These are phyloP conservation scores for Drosophila colorata DNA, from an alignment of 2,888 invertebrate species.

Conservation along the genomic window DNA sequence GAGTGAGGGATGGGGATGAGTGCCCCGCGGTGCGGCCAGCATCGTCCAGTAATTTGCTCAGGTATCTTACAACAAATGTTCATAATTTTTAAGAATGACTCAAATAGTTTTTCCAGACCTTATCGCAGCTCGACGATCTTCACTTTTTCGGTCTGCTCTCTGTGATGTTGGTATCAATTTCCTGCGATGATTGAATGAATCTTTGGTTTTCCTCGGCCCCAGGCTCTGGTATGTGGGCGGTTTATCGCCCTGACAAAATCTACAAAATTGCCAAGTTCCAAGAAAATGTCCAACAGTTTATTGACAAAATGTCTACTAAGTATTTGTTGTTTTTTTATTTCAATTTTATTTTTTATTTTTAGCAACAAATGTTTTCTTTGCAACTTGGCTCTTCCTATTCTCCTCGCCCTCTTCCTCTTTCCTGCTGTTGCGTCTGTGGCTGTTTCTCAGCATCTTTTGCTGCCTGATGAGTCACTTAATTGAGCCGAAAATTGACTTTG, in stretches of 20 bases:
- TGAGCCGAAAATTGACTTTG: constrained; percentile 75
- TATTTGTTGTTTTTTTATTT: constrained; percentile 1
- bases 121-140: constrained; percentile 57
- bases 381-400: too few species aligned
- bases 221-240: constrained; percentile 53
- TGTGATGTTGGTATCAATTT: constrained; percentile 74
- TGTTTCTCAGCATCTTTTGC: constrained; percentile 34
- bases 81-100: constrained; percentile 81
- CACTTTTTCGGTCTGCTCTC: constrained; percentile 43
- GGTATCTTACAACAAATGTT: constrained; percentile 77
- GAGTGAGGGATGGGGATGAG: constrained; percentile 17
- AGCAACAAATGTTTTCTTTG: constrained; percentile 38
- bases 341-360: too few species aligned
- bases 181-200: constrained; percentile 76
- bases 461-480: constrained; percentile 76
- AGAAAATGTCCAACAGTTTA: constrained; percentile 48
- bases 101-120: constrained; percentile 54
- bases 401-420: constrained; percentile 5
- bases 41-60: constrained; percentile 68
- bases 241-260: constrained; percentile 61
- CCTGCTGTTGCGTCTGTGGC: constrained; percentile 47
- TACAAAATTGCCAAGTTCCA: constrained; percentile 67
- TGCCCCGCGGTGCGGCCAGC: constrained; percentile 55
- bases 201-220: constrained; percentile 16
- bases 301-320: constrained; percentile 42